These are phyloP conservation scores for Nysson spinosus DNA, from an alignment of 2,888 invertebrate species.

Conservation along the genomic window DNA sequence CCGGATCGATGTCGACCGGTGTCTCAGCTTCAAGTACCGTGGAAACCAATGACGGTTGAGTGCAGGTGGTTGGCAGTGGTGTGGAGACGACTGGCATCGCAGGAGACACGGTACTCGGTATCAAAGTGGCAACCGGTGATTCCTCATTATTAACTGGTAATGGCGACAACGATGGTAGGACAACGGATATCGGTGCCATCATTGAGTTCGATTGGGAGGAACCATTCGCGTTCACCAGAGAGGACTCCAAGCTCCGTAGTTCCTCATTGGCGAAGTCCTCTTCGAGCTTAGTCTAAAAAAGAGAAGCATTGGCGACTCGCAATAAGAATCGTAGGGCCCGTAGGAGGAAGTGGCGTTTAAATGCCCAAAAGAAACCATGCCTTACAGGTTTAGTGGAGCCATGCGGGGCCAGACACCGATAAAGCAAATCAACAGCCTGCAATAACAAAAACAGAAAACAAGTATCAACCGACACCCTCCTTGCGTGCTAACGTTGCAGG, in stretches of 20 bases:
- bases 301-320: constrained; percentile 52
- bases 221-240: constrained; percentile 47
- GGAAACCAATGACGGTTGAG: constrained; percentile 51
- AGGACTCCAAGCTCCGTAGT: constrained; percentile 65
- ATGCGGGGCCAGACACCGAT: constrained; percentile 78
- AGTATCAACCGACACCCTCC: constrained; percentile 73
- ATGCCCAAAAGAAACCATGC: constrained; percentile 76
- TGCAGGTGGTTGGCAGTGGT: constrained; percentile 59
- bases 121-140: constrained; percentile 56
- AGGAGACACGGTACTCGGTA: constrained; percentile 54
- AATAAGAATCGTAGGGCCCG: constrained; percentile 52
- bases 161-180: constrained; percentile 72
- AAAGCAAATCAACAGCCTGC: constrained; percentile 77
- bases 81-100: constrained; percentile 57
- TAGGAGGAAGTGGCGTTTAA: constrained; percentile 56
- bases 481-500: constrained; percentile 32
- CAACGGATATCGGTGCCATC: constrained; percentile 70
- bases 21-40: constrained; percentile 65
- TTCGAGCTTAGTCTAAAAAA: constrained; percentile 75
- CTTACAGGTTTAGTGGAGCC: constrained; percentile 77
- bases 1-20: constrained; percentile 66
- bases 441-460: constrained; percentile 77
- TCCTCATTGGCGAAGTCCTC: constrained; percentile 75
- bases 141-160: constrained; percentile 56
- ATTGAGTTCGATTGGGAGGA: constrained; percentile 49